phyloP scores from a whole-genome alignment of 2,888 invertebrate species.

The Linnaemya vulpina region DNA sequence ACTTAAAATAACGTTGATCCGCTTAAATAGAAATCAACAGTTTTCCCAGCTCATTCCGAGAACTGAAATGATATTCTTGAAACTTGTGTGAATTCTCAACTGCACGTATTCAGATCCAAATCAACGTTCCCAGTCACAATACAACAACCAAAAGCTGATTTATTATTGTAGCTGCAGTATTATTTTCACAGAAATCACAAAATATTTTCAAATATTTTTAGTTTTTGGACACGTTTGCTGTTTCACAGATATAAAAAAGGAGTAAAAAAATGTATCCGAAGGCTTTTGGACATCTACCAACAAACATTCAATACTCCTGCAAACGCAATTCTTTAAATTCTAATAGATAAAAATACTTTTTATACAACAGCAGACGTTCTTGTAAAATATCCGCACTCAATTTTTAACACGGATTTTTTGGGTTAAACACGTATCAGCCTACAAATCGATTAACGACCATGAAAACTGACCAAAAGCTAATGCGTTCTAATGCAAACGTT shows the following conservation, averaged over 20 bases:
- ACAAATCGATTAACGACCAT: conserved; percentile 52
- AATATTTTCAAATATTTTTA: not conserved
- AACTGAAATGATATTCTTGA: too few species aligned
- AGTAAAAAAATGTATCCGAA: not conserved
- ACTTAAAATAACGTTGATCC: too few species aligned
- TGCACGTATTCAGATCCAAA: too few species aligned
- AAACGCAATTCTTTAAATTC: conserved; percentile 12
- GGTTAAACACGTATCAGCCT: conserved; percentile 53
- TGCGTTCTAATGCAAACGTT: conserved; percentile 60
- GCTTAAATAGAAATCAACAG: too few species aligned
- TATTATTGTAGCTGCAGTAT: not conserved
- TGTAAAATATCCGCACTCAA: conserved; percentile 41
- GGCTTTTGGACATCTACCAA: conserved; percentile 1
- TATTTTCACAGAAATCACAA: not conserved
- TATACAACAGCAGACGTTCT: not conserved
- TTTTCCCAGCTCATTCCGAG: too few species aligned
- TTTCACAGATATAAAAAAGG: not conserved
- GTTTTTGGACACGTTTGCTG: not conserved
- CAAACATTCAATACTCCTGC: conserved; percentile 15
- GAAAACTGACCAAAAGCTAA: conserved; percentile 51
- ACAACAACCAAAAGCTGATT: not conserved
- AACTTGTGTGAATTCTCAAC: too few species aligned
- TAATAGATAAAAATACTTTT: conserved; percentile 31
- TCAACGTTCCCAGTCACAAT: not conserved
- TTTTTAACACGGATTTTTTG: conserved; percentile 46